Evolutionary conservation across 2,113 vertebrate genomes (phyloP), one percentile per base, ranked within the genome.

Genomic region (Sitta europaea): DNA sequence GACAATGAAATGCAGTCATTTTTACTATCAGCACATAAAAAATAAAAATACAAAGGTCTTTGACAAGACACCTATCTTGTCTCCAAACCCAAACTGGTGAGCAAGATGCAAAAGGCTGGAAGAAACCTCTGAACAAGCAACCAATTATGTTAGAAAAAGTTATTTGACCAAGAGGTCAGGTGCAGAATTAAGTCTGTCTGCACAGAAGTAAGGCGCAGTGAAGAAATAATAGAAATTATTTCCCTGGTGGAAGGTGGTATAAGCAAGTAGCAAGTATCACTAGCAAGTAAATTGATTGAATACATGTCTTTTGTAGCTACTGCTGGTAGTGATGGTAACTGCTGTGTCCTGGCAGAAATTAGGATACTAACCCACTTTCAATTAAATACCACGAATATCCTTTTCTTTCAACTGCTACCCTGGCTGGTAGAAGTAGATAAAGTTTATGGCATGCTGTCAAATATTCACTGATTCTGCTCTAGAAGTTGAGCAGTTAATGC

Each of bases 11-110:
- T 83, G 14, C 28, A 29, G 4, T 6, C 0, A 31, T 51, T 83
- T 68, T 33, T 86, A 79, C 10, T 21, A 5, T 8, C 2, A 75
- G 3, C 7, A 45, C 7, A 79, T 8, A 6, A 48, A 72, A 38
- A 12, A 18, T 10, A 15, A 15, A 51, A 38, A 5, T 16, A 1
- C 2, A 47, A 75, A 43, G 0, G 3, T 62, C 5, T 6, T 74
- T 91, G 48, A 45, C 6, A 75, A 59, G 22, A 9, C 10, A 59
- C 3, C 14, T 43, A 12, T 74, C 17, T 38, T 6, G 1, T 38
- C 35, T 50, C 9, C 35, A 71, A 40, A 47, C 10, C 1, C 59
- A 18, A 38, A 5, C 21, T 19, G 72, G 38, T 63, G 13, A 72
- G 12, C 6, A 55, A 91, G 28, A 35, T 28, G 4, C 9, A 57